phyloP scores from a whole-genome alignment of 2,113 vertebrate species.

The Lophius piscatorius region DNA sequence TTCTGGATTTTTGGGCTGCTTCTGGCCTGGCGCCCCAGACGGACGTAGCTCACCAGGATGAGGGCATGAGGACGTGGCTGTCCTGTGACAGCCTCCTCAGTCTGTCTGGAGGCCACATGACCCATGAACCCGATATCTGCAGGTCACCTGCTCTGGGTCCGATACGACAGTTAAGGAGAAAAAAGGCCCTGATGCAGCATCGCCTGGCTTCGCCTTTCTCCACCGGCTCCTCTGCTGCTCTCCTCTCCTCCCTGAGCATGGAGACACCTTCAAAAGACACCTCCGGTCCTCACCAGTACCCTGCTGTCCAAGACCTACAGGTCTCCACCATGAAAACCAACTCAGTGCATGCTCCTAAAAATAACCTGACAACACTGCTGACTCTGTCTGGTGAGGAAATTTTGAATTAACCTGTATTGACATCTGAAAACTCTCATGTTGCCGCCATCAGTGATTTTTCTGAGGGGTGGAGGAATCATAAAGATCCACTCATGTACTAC shows the following conservation, averaged over 20 bases:
- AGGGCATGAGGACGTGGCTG: constrained; percentile 50
- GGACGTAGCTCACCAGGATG: background rate
- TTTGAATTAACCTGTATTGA: too few species aligned
- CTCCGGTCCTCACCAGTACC: background rate
- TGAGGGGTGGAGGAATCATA: too few species aligned
- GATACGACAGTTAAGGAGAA: constrained; percentile 69
- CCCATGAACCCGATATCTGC: background rate
- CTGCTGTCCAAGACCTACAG: background rate
- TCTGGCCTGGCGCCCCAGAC: constrained; percentile 55
- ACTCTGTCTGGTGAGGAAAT: constrained; percentile 66
- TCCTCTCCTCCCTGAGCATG: background rate
- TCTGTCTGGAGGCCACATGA: constrained; percentile 32
- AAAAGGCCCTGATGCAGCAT: constrained; percentile 72
- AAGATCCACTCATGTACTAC: too few species aligned
- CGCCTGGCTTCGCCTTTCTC: constrained; percentile 35
- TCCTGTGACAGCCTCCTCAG: constrained; percentile 78
- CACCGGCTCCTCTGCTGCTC: background rate
- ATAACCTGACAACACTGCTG: constrained; percentile 50
- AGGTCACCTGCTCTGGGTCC: constrained; percentile 24
- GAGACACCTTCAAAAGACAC: constrained; percentile 13
- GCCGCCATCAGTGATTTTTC: too few species aligned
- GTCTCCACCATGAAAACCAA: background rate
- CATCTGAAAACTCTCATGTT: too few species aligned
- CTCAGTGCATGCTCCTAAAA: background rate
- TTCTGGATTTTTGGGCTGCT: constrained; percentile 72